These are phyloP conservation scores for Pristionchus exspectatus DNA, from an alignment of 2,888 invertebrate genomes.

Conservation along the genomic window DNA sequence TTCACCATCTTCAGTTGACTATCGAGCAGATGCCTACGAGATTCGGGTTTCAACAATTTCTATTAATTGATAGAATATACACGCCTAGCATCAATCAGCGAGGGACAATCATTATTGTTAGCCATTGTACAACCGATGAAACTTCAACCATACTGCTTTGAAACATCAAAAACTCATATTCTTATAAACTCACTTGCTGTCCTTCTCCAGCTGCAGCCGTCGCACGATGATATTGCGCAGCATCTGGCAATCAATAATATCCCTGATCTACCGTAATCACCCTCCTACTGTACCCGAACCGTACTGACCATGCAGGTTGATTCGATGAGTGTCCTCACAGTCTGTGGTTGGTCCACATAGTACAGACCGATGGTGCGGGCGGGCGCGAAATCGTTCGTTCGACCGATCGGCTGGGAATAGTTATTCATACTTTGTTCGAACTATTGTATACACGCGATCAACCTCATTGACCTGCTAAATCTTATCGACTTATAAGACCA, in stretches of 20 bases:
- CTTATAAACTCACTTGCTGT: slow-evolving; percentile 68
- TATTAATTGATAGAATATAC: no score
- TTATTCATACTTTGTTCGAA: no score
- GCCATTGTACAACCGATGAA: background rate
- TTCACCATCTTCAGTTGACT: slow-evolving; percentile 80
- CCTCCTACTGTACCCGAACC: background rate
- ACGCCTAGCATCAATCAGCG: no score
- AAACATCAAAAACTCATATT: background rate
- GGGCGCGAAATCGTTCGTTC: slow-evolving; percentile 85
- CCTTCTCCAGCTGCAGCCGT: slow-evolving; percentile 78
- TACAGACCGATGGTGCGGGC: slow-evolving; percentile 89
- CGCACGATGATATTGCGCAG: slow-evolving; percentile 79
- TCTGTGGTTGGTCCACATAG: slow-evolving; percentile 85
- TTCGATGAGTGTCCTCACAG: slow-evolving; percentile 79
- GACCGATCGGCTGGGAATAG: slow-evolving; percentile 80
- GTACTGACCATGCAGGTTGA: slow-evolving; percentile 79
- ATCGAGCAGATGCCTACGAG: slow-evolving; percentile 79
- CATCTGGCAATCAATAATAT: slow-evolving; percentile 60
- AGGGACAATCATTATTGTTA: background rate
- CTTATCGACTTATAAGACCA: no score
- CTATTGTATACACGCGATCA: background rate
- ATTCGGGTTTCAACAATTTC: no score
- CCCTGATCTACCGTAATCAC: background rate
- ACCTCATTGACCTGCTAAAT: no score
- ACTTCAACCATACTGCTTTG: background rate